phyloP scores from a whole-genome alignment of 1,140 invertebrate species.

The Caenorhabditis tropicalis region DNA sequence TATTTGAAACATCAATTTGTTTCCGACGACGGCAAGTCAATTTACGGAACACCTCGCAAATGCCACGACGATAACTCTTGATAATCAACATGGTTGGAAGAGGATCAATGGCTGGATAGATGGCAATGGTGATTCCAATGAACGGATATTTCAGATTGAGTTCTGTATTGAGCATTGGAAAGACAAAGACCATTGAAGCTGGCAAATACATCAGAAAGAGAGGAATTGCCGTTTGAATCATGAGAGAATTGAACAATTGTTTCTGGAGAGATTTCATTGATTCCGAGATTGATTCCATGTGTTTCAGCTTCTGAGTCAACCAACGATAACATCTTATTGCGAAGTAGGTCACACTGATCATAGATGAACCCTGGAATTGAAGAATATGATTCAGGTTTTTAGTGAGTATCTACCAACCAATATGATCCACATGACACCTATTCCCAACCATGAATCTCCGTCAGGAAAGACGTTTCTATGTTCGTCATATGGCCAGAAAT shows the following conservation, averaged over 20 bases:
- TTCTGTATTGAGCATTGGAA: constrained; percentile 8
- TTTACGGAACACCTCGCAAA: neutral
- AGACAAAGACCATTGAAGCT: neutral
- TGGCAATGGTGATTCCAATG: neutral
- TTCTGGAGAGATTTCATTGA: neutral
- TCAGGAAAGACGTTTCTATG: neutral
- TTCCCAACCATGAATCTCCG: neutral
- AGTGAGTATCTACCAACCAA: neutral
- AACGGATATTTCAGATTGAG: constrained; percentile 2
- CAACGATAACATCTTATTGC: neutral
- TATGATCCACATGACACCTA: neutral
- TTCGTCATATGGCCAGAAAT: neutral
- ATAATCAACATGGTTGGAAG: neutral
- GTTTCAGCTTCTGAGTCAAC: neutral
- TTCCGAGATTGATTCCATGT: neutral
- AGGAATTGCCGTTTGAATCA: neutral
- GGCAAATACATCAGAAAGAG: neutral
- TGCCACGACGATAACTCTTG: neutral
- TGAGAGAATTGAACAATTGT: neutral
- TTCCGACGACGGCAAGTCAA: neutral
- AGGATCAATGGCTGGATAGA: neutral
- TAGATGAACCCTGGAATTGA: neutral
- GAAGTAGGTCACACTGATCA: neutral
- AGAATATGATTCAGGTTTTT: no score
- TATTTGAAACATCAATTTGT: neutral